phyloP scores from a whole-genome alignment of 1,140 invertebrate species.

The Penaeus vannamei region DNA sequence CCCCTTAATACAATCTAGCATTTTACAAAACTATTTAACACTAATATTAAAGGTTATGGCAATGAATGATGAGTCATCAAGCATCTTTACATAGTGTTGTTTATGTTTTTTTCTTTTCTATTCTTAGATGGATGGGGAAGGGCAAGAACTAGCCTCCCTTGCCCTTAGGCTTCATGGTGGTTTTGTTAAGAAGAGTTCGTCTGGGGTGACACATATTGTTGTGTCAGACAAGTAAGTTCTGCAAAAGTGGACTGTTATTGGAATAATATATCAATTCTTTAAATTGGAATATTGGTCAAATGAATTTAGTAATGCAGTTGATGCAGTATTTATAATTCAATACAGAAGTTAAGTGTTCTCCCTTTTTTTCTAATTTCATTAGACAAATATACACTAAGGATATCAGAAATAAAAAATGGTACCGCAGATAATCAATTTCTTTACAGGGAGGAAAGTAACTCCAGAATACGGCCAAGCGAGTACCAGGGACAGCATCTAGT shows the following conservation, averaged over 20 bases:
- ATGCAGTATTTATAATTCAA: no score
- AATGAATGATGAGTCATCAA: no score
- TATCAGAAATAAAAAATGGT: neutral
- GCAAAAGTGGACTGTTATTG: neutral
- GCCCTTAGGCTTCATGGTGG: slow-evolving; percentile 8
- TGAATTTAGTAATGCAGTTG: no score
- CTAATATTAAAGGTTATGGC: no score
- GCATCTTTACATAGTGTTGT: neutral
- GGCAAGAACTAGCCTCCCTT: neutral
- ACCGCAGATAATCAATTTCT: neutral
- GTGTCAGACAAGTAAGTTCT: neutral
- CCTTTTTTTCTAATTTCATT: no score
- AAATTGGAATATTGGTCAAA: no score
- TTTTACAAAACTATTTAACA: no score
- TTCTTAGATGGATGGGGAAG: neutral
- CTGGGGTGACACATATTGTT: neutral
- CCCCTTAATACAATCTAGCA: no score
- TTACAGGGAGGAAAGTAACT: neutral
- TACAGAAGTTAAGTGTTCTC: no score
- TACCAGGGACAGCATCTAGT: slow-evolving; percentile 28
- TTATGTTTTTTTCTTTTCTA: neutral
- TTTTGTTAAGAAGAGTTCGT: neutral
- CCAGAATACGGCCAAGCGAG: neutral
- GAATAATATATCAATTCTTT: no score
- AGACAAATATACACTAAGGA: no score